phyloP scores from a whole-genome alignment of 2,113 vertebrate species.

The Ptychochromis oligacanthus region DNA sequence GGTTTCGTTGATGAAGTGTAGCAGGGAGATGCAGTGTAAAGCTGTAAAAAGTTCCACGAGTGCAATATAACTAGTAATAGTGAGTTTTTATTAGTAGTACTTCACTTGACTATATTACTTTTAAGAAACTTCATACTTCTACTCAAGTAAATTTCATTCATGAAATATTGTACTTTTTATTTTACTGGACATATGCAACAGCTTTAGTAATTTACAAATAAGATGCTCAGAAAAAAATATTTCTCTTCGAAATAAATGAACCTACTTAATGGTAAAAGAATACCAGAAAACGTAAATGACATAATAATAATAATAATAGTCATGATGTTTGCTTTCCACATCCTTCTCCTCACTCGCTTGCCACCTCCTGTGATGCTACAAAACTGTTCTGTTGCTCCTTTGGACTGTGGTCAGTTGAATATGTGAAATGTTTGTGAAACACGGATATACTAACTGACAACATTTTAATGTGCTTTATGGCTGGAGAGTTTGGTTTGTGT shows the following conservation, averaged over 20 bases:
- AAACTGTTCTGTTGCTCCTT: background rate
- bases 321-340: background rate
- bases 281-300: background rate
- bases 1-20: too few species aligned
- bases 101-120: too few species aligned
- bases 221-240: accelerated
- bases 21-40: too few species aligned
- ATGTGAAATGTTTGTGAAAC: background rate
- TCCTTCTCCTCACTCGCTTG: background rate
- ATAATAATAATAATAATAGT: background rate
- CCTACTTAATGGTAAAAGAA: background rate
- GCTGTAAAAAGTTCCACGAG: too few species aligned
- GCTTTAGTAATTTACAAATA: background rate
- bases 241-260: background rate
- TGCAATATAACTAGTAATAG: too few species aligned
- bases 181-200: too few species aligned
- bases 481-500: background rate
- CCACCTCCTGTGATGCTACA: background rate
- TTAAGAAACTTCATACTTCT: too few species aligned
- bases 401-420: background rate
- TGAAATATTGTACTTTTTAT: too few species aligned
- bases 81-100: too few species aligned
- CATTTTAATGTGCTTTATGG: background rate
- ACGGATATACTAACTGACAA: background rate
- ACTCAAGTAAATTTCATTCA: too few species aligned